phyloP scores from a whole-genome alignment of 1,140 invertebrate species.

The Aphelenchoides fujianensis region DNA sequence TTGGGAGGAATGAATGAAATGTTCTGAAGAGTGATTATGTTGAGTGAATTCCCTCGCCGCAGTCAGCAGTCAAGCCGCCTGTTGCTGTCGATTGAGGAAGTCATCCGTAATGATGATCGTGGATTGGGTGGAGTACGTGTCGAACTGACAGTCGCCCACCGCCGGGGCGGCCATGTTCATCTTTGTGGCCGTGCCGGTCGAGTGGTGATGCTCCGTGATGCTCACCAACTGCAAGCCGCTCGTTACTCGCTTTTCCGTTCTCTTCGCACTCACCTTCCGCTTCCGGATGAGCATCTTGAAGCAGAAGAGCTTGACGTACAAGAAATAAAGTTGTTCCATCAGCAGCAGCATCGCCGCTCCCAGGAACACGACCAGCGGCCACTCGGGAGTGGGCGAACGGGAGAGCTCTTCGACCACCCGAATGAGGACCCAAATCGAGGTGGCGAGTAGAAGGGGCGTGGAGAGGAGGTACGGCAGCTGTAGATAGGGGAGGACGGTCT shows the following conservation, averaged over 20 bases:
- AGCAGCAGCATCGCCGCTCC: no score
- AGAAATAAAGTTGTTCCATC: conserved; percentile 24
- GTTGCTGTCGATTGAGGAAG: no score
- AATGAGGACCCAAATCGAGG: conserved; percentile 25
- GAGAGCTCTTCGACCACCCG: conserved; percentile 6
- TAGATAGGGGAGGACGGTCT: conserved; percentile 23
- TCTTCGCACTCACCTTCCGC: conserved; percentile 23
- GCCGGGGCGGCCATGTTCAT: no score
- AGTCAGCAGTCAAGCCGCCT: no score
- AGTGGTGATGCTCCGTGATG: not conserved
- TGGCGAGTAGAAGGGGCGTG: conserved; percentile 21
- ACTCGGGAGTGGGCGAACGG: no score
- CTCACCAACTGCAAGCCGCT: not conserved
- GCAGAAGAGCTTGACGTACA: conserved; percentile 29
- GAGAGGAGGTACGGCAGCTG: conserved; percentile 29
- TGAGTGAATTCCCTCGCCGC: no score
- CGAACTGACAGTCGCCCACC: conserved; percentile 1
- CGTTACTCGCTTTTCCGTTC: conserved; percentile 18
- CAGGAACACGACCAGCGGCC: no score
- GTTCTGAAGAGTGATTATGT: no score
- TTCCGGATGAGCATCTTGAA: conserved; percentile 36
- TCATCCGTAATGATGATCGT: conserved; percentile 25
- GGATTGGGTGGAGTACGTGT: conserved; percentile 25
- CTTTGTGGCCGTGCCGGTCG: no score
- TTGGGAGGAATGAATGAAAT: no score